Base-by-base conservation (phyloP, 1,140 invertebrate genomes). In the Temnothorax curvispinosus region DNA sequence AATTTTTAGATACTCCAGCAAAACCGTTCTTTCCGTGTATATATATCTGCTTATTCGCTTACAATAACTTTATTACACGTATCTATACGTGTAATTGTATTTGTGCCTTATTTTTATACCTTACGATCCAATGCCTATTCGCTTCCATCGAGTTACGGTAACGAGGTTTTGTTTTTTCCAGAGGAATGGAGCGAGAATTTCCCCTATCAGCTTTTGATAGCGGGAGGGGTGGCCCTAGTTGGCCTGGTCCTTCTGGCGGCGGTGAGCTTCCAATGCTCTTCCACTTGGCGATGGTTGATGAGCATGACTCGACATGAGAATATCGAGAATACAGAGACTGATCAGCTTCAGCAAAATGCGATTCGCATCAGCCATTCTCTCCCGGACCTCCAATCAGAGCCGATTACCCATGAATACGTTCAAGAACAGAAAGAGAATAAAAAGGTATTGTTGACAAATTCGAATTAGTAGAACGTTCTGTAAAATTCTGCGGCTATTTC, bases 281-380 rank as follows among this genome's bases (percentile, higher is more conserved):
- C 97, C 0, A 97, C 97, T 2, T 97, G 97, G 97, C 95, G 96
- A 87, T 97, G 97, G 97, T 94, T 97, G 3, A 94, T 96, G 94
- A 96, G 96, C 89, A 96, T 96, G 92, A 96, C 93, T 18, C 87
- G 93, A 47, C 91, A 94, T 54, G 96, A 96, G 65, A 95, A 96
- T 32, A 95, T 95, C 0, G 95, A 96, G 56, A 96, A 96, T 56
- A 96, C 96, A 47, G 96, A 96, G 88, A 96, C 96, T 41, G 96
- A 96, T 69, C 94, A 96, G 9, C 96, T 96, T 0, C 96, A 96
- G 44, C 97, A 97, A 90, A 96, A 97, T 8, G 96, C 97, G 1
- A 97, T 97, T 78, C 96, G 97, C 13, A 98, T 98, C 91, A 97
- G 97, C 89, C 97, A 97, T 92, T 97, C 97, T 0, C 94, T 98